Evolutionary conservation across 2,888 invertebrate species (phyloP), one percentile per base, ranked within the genome.

Genomic region (Tachina fera): DNA sequence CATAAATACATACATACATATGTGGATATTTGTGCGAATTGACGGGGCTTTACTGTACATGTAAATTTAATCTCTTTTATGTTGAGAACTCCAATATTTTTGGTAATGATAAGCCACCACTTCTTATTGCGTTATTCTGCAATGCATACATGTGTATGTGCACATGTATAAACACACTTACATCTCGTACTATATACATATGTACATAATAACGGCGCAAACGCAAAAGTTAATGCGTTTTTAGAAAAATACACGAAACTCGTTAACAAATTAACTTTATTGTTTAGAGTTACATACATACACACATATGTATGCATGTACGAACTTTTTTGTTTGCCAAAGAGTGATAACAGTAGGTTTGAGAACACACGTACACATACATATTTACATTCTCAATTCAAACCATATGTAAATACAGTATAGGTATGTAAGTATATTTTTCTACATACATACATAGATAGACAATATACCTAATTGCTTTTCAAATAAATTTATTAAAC

Each of bases 201-300:
- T n/a, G n/a, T n/a, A 31, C 11, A 45, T 49, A 11, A 8, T 47
- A 76, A 83, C 51, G 22, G 78, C 84, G 84, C 84, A 84, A 71
- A 81, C 80, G 84, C 76, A 76, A 77, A 81, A 81, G 61, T 67
- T 58, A 68, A 61, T 65, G 11, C 39, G 14, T 49, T 58, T n/a
- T 19, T 53, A 75, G 68, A 68, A 61, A 72, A 60, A 72, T 67
- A 39, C 39, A 58, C 19, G 58, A 63, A 63, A 22, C 47, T 67
- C 63, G 63, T 83, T 56, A 67, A 41, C 49, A 74, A 68, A 61
- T 9, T 14, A 39, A 60, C 51, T 83, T 67, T 60, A 49, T 58
- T 67, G 56, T 56, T 47, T 22, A 53, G 14, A 14, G 49, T 49
- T 31, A 31, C 31, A 31, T 31, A 31, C 5, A 5, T 31, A 22